These are phyloP conservation scores for Stegodyphus dumicola DNA, from an alignment of 1,140 invertebrate genomes.

Conservation along the genomic window DNA sequence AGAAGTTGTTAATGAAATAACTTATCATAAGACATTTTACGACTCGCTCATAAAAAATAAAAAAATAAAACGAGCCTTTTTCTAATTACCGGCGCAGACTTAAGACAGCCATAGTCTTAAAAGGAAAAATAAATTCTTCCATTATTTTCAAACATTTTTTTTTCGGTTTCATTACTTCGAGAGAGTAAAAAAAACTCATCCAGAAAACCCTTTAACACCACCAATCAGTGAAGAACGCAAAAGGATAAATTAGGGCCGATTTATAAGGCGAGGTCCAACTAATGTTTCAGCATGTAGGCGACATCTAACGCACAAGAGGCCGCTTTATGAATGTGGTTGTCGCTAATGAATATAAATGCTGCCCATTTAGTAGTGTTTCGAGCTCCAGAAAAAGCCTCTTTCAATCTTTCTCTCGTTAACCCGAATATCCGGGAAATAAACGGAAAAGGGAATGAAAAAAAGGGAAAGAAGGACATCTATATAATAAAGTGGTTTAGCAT, in stretches of 20 bases:
- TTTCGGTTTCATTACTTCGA: background rate
- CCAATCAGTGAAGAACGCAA: background rate
- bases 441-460: too few relatives aligned
- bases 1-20: too few relatives aligned
- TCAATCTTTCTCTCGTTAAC: too few relatives aligned
- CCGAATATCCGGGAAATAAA: too few relatives aligned
- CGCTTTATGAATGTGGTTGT: constrained; percentile 1
- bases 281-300: background rate
- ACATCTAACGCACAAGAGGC: background rate
- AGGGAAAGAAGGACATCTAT: too few relatives aligned
- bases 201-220: background rate
- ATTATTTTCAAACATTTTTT: background rate
- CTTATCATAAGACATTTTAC: too few relatives aligned
- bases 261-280: background rate
- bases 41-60: too few relatives aligned
- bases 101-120: background rate
- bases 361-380: too few relatives aligned
- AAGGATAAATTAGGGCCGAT: constrained; percentile 5
- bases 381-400: too few relatives aligned
- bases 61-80: too few relatives aligned
- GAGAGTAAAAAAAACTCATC: background rate
- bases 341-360: background rate
- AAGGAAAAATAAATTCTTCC: constrained; percentile 3
- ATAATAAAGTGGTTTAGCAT: too few relatives aligned
- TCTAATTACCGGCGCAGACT: too few relatives aligned